Evolutionary conservation across 2,888 invertebrate genomes (phyloP).

Genomic region (Agrochola circellaris): DNA sequence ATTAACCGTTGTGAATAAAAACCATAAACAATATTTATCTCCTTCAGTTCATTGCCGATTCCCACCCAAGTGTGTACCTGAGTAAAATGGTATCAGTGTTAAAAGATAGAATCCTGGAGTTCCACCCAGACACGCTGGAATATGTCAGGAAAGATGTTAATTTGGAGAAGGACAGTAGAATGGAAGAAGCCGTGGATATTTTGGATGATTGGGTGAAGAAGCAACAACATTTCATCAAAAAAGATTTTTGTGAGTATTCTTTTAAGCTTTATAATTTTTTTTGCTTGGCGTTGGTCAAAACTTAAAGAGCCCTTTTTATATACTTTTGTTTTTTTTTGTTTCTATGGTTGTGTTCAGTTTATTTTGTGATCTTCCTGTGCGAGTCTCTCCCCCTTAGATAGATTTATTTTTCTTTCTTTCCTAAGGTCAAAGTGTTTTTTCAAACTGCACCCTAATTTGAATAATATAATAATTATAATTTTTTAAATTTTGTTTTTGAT

Average conservation of each 20-base stretch:
- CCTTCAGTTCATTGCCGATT: slow-evolving; percentile 32
- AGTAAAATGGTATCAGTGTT: slow-evolving; percentile 63
- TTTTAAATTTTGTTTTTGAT: no score
- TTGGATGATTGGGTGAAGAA: slow-evolving; percentile 74
- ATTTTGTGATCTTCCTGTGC: neutral
- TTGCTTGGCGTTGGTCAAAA: neutral
- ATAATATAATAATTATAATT: no score
- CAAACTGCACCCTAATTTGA: no score
- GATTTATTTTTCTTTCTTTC: no score
- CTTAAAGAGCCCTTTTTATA: neutral
- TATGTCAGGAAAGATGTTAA: slow-evolving; percentile 66
- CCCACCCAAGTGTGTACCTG: neutral
- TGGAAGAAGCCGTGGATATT: slow-evolving; percentile 72
- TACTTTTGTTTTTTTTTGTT: neutral
- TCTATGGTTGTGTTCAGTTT: neutral
- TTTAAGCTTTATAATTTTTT: neutral
- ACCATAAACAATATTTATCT: neutral
- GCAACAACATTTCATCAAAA: slow-evolving; percentile 72
- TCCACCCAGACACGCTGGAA: slow-evolving; percentile 67
- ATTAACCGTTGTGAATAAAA: slow-evolving; percentile 42
- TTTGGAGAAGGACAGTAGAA: slow-evolving; percentile 67
- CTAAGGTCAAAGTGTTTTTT: no score
- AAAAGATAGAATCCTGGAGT: slow-evolving; percentile 60
- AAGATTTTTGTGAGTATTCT: slow-evolving; percentile 71
- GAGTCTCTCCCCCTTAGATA: neutral